Evolutionary conservation across 1,140 invertebrate species (phyloP), one percentile per base, ranked within the genome.

Genomic region (Ptiloglossa arizonensis): DNA sequence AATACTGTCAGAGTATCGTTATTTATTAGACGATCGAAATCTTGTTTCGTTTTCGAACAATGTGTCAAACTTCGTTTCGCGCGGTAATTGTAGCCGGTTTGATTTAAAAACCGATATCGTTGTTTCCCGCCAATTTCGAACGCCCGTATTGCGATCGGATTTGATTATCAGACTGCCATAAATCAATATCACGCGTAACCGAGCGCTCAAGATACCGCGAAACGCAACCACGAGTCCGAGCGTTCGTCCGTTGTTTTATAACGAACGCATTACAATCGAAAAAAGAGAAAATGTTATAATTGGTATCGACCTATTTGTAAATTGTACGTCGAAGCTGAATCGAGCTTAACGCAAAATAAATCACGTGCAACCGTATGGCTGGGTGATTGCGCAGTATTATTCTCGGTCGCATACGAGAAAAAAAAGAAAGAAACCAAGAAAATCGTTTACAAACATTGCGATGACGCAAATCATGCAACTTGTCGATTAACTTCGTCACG

Each of bases 181-280:
- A 74, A 74, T 74, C 72, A 56, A 74, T 74, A 74, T 66, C 38
- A 13, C 22, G 35, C 22, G 50, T 27, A 56, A 67, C 24, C 35
- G 56, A 62, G 15, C 50, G 48, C 27, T 29, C 62, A 57, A 67
- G 62, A 67, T 74, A 57, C 48, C 48, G 29, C 19, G 35, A 38
- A 41, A 50, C 22, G 41, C 59, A 17, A 69, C 68, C 22, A 38
- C 52, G 1, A 5, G 35, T n/a, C 24, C 2, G 41, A 62, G 29
- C n/a, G 13, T 35, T 8, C 15, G 19, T 29, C 11, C 6, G 19
- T 17, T n/a, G 5, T 50, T 35, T 27, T 5, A 5, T 17, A 57
- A 35, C 29, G 56, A 35, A 19, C 29, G 8, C 5, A 35, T 35
- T 59, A n/a, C 15, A 35, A 8, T n/a, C 0, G 24, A 11, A 24